A percentile compares a stretch with the other conserved stretches of the same genome.
These are phyloP conservation scores for Pygathrix nemaeus DNA, from an alignment of 2,113 vertebrate species.

Conservation along the genomic window DNA sequence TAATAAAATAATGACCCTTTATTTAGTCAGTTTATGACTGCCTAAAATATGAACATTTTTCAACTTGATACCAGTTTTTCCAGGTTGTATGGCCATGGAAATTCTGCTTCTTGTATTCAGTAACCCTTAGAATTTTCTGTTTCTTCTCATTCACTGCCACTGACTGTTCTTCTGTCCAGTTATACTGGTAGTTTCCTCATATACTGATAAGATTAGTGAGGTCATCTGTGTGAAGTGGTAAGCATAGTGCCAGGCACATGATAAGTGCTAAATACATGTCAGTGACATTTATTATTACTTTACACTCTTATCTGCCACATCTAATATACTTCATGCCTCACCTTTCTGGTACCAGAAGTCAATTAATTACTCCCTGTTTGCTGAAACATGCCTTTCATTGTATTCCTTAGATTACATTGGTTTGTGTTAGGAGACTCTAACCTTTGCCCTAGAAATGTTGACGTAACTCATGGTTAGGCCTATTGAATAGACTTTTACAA, in stretches of 20 bases:
- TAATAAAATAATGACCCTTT: constrained; percentile 12
- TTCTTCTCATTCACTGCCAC: background rate
- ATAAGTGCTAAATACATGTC: background rate
- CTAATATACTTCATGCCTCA: background rate
- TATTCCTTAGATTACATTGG: constrained; percentile 15
- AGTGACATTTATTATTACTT: background rate
- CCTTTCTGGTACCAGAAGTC: background rate
- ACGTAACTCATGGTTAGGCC: background rate
- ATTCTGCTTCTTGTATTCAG: constrained; percentile 6
- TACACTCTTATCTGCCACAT: background rate
- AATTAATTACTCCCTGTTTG: constrained; percentile 6
- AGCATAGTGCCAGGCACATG: background rate
- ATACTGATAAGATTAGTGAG: background rate
- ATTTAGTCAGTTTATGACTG: constrained; percentile 6
- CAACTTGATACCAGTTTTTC: constrained; percentile 5
- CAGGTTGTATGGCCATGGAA: background rate
- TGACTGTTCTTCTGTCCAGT: background rate
- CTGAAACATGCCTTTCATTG: background rate
- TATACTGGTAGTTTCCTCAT: background rate
- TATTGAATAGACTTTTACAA: constrained; percentile 2
- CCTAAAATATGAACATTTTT: constrained; percentile 14
- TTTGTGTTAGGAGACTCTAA: background rate
- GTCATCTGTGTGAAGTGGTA: background rate
- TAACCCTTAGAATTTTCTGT: background rate
- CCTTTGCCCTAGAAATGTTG: background rate